Percentiles rank a stretch among this genome's conserved stretches.
phyloP scores from a whole-genome alignment of 2,888 invertebrate species.

The Hyposoter dolosus region DNA sequence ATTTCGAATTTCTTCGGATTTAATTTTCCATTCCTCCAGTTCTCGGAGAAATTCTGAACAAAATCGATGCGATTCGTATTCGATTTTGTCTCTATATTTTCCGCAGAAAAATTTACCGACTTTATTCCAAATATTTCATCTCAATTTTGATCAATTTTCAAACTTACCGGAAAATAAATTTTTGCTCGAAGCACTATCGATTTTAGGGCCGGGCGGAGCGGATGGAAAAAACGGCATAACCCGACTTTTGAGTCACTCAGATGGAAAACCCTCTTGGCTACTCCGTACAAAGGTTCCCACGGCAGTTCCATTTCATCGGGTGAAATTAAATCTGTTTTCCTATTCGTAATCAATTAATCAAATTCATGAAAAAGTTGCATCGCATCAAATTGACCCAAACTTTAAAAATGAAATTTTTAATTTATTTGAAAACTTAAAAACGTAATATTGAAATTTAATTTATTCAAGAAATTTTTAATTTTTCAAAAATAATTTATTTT shows the following conservation, averaged over 20 bases:
- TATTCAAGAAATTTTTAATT: neutral
- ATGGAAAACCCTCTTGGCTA: constrained; percentile 86
- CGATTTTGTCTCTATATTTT: neutral
- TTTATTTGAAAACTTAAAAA: neutral
- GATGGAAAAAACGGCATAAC: constrained; percentile 85
- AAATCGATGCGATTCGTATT: neutral
- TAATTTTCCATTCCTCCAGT: neutral
- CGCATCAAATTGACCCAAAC: neutral
- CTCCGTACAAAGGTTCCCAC: constrained; percentile 93
- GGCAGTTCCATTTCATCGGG: constrained; percentile 92
- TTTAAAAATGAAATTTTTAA: neutral
- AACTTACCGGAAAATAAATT: constrained; percentile 85
- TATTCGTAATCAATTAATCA: constrained; percentile 81
- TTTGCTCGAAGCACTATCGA: constrained; percentile 76
- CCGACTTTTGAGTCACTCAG: constrained; percentile 86
- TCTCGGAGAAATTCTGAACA: too few species aligned
- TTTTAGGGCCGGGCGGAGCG: constrained; percentile 74
- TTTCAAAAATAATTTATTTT: neutral
- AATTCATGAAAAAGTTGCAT: neutral
- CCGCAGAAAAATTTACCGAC: neutral
- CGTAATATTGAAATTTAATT: too few species aligned
- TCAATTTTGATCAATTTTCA: neutral
- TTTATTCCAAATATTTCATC: neutral
- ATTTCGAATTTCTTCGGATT: neutral
- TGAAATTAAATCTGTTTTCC: constrained; percentile 91